Percentiles rank a stretch among this genome's conserved stretches.
phyloP scores from a whole-genome alignment of 2,888 invertebrate genomes.

The Seira musarum region DNA sequence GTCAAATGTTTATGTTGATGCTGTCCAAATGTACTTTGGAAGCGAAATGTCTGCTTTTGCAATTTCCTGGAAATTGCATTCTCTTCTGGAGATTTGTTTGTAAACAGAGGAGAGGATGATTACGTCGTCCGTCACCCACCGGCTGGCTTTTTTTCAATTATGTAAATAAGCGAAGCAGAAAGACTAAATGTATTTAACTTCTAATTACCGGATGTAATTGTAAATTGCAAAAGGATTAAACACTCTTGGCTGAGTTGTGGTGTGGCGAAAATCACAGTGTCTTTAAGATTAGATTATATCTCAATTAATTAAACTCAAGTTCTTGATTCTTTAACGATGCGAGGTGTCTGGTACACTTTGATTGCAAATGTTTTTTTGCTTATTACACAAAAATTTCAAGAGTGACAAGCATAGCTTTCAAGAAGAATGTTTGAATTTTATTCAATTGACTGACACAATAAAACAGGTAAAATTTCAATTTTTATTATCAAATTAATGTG shows the following conservation, averaged over 20 bases:
- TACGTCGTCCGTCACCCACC: not conserved
- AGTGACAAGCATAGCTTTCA: not conserved
- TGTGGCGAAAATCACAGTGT: conserved; percentile 15
- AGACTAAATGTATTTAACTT: not conserved
- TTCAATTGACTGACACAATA: conserved; percentile 6
- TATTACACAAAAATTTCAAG: conserved; percentile 12
- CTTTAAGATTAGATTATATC: conserved; percentile 9
- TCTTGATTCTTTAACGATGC: too few species aligned
- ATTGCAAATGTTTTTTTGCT: not conserved
- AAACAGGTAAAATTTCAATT: conserved; percentile 49
- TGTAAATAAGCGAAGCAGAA: not conserved
- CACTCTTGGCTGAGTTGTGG: too few species aligned
- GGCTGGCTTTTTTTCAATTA: too few species aligned
- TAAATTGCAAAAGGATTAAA: not conserved
- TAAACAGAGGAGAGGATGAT: not conserved
- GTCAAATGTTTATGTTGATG: too few species aligned
- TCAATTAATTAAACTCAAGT: not conserved
- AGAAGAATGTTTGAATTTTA: not conserved
- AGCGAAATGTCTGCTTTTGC: too few species aligned
- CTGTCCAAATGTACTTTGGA: too few species aligned
- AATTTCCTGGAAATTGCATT: not conserved
- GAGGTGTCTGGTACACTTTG: not conserved
- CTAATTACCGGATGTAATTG: not conserved
- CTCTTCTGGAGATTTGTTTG: not conserved
- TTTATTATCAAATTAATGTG: conserved; percentile 16